Conservation (phyloP, 1,140 invertebrate genomes). For the Gryllus bimaculatus region DNA sequence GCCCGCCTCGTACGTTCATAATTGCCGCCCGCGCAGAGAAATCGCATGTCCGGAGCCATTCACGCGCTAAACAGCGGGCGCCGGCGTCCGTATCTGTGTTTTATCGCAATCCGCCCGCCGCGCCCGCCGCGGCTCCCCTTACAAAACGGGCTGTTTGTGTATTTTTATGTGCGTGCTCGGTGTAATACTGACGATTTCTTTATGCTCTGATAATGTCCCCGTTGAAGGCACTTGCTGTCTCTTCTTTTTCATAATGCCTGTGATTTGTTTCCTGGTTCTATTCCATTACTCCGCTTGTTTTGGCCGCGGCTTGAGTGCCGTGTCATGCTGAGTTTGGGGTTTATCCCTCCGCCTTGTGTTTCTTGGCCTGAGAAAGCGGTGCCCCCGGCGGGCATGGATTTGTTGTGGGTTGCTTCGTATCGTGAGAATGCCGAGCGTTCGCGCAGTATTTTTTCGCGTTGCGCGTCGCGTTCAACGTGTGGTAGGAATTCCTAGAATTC, state of each 20-base stretch:
- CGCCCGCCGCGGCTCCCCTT: background rate
- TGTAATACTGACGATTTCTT: background rate
- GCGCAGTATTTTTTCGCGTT: background rate
- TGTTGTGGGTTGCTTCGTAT: background rate
- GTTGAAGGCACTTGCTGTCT: background rate
- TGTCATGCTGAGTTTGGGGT: background rate
- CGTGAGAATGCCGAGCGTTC: background rate
- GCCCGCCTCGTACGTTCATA: background rate
- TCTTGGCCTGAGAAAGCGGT: background rate
- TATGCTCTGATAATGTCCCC: background rate
- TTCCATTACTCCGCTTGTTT: background rate
- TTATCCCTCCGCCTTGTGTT: background rate
- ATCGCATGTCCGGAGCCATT: background rate
- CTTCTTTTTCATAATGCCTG: background rate
- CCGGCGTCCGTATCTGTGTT: background rate
- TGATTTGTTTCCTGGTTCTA: background rate
- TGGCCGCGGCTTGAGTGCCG: background rate
- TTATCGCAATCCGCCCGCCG: background rate
- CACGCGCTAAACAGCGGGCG: background rate
- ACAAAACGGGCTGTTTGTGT: background rate
- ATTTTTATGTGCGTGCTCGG: background rate
- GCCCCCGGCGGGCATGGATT: background rate
- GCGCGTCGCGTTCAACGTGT: background rate
- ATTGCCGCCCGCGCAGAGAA: background rate
- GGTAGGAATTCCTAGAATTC: background rate